Base-by-base conservation (phyloP, 2,797 vertebrate genomes). In the Petrocephalus sullivani region DNA sequence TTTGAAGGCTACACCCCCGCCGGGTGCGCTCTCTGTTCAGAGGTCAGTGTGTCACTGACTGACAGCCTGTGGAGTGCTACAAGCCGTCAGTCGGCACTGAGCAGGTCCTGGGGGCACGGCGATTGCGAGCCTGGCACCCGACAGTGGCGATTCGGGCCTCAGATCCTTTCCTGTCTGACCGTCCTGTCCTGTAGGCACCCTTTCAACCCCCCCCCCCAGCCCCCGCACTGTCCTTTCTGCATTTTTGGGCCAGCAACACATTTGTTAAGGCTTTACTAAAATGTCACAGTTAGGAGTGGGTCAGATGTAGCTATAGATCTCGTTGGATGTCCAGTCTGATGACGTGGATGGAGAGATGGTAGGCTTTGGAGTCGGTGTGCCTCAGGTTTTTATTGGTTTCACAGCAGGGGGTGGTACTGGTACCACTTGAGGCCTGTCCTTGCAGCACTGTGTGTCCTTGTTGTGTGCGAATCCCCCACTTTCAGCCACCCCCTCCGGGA, bases 181-280 rank as follows among this genome's bases (percentile, higher is more conserved):
- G 4, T 9, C 4, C 41, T 2, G 19, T 83, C n/a, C 7, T 51
- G 8, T 8, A 53, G 19, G 46, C n/a, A 51, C n/a, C 49, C 10
- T 53, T 83, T 53, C n/a, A n/a, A n/a, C 1, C 9, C 7, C 4
- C 49, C 0, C 21, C 2, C 46, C 41, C 49, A 3, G 7, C 46
- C 12, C 21, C 49, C 46, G n/a, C 7, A 19, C 19, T 5, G 9
- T 83, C 46, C 19, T 12, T 53, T 83, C 81, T 21, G n/a, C 9
- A 10, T 49, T 21, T 83, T 53, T 83, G 81, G 49, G 49, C 2
- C 49, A 83, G 81, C n/a, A 53, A 53, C 4, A n/a, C 12, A 16
- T 1, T 12, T 81, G 49, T 46, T 86, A 67, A 89, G 23, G 37
- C 53, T 60, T 89, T 87, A 84, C 58, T 61, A 16, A 87, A 46